Percentiles rank a stretch among this genome's conserved stretches.
Conservation (phyloP, 1,140 invertebrate species). For the Drosophila cardini region DNA sequence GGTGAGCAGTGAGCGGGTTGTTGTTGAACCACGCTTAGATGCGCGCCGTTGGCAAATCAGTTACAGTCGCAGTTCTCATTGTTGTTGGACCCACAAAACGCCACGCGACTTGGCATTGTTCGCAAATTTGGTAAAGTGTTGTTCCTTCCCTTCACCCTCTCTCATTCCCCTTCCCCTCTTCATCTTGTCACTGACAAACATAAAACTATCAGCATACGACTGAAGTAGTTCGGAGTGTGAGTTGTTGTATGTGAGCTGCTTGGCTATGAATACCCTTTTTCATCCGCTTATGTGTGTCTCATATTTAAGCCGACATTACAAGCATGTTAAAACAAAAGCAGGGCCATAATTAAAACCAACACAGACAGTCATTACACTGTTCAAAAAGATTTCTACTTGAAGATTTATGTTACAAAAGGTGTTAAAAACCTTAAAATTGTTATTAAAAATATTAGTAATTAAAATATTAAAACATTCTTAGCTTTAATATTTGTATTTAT, state of each 20-base stretch:
- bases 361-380: constrained; percentile 4
- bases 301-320: constrained; percentile 66
- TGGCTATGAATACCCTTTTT: constrained; percentile 61
- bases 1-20: not conserved
- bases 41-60: constrained; percentile 65
- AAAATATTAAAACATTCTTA: no score
- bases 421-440: no score
- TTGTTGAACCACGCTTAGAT: constrained; percentile 51
- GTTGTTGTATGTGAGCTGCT: constrained; percentile 24
- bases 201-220: constrained; percentile 76
- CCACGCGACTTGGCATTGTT: constrained; percentile 72
- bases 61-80: constrained; percentile 58
- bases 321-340: constrained; percentile 67
- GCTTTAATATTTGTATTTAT: no score
- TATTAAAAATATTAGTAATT: no score
- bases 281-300: constrained; percentile 68
- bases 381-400: no score
- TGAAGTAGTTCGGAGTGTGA: constrained; percentile 30
- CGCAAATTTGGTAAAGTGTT: constrained; percentile 71
- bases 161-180: not conserved
- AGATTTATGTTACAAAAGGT: no score
- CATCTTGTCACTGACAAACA: constrained; percentile 54
- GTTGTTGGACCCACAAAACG: constrained; percentile 57
- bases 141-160: not conserved
- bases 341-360: constrained; percentile 56